Percentiles rank a stretch among this genome's conserved stretches.
Evolutionary conservation across 2,797 vertebrate genomes (phyloP).

Genomic region (Catostomus latipinnis): DNA sequence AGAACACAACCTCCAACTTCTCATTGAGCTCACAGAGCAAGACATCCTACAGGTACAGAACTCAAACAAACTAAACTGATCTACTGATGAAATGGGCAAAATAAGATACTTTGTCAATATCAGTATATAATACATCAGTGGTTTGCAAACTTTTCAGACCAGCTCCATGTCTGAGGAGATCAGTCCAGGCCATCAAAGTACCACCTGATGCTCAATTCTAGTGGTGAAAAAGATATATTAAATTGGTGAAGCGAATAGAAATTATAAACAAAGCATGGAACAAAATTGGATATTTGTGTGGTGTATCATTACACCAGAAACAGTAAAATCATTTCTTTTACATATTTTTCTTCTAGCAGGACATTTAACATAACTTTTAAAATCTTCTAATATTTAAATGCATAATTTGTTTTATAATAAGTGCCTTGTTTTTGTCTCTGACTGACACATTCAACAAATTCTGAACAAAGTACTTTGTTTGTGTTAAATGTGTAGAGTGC

Average conservation of each 20-base stretch:
- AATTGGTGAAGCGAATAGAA: background rate
- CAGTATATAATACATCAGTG: background rate
- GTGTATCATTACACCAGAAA: too few species aligned
- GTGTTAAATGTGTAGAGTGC: constrained; percentile 76
- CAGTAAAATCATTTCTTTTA: too few species aligned
- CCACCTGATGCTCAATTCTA: background rate
- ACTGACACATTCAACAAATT: background rate
- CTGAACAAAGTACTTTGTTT: background rate
- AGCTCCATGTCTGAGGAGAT: background rate
- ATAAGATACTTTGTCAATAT: background rate
- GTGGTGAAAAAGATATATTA: background rate
- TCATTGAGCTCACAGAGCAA: constrained; percentile 96
- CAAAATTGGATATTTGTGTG: too few species aligned
- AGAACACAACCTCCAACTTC: constrained; percentile 96
- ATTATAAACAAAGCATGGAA: too few species aligned
- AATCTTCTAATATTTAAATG: background rate
- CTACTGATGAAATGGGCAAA: background rate
- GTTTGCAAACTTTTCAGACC: background rate
- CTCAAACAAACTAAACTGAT: constrained; percentile 60
- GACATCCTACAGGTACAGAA: constrained; percentile 90
- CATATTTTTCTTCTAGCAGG: too few species aligned
- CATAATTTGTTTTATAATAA: background rate
- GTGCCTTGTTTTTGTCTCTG: background rate
- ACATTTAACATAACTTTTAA: background rate
- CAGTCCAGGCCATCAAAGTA: background rate